Base-by-base conservation (phyloP, 2,888 invertebrate genomes). In the Apomyelois bistriatella region DNA sequence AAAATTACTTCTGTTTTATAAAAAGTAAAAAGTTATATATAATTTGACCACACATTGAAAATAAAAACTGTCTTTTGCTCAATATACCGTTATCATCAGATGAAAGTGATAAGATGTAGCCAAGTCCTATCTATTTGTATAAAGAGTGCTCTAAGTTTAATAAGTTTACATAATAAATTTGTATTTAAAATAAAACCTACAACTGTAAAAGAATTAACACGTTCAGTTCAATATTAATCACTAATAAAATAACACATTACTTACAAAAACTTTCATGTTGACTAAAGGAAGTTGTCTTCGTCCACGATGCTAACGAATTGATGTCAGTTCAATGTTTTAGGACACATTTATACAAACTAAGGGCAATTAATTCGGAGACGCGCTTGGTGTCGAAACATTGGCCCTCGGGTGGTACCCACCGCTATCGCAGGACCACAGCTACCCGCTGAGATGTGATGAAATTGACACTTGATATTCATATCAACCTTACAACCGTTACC, bases 231-330 rank as follows among this genome's bases (percentile, higher is more conserved):
- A 32, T 32, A 4, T 9, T 6, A 6, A 32, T 32, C 1, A 32
- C 7, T 10, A 6, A 40, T 38, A 40, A 40, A 40, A 40, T 16
- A 10, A 9, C 7, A n/a, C n/a, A 28, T 10, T 66, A 82, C 83
- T 83, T 56, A 84, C 83, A 62, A 80, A 65, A 15, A 73, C 54
- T 62, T 76, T 83, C 83, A 83, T 84, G 53, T 60, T 70, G 62
- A 3, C 0, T 6, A 12, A 48, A 40, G 30, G 48, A 13, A 28
- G 49, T 40, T 32, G 41, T 37, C 49, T 30, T 38, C 9, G 30
- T 48, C 16, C 37, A 54, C 50, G 36, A 53, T 52, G 57, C 52
- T 43, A 46, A 53, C 56, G 59, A 52, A 47, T 63, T 70, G 69
- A 68, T 59, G 61, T 53, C 43, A 41, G 28, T 7, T 10, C 28